Percentiles rank a stretch among this genome's conserved stretches.
Evolutionary conservation across 2,113 vertebrate species (phyloP).

Genomic region (Nyctereutes procyonoides): DNA sequence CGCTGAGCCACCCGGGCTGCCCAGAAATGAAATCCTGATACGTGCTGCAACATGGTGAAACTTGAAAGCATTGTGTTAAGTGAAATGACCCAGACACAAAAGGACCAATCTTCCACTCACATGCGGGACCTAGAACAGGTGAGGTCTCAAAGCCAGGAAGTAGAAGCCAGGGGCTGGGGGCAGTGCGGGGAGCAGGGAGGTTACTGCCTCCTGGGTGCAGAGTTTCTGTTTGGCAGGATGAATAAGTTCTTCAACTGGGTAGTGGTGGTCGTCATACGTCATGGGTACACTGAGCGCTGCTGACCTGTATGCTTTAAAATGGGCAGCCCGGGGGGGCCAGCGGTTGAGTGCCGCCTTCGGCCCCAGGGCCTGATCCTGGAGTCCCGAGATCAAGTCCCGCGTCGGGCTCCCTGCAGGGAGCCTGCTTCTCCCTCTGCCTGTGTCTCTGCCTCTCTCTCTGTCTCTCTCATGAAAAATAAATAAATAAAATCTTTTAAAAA

Average conservation of each 20-base stretch:
- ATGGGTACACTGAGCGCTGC: neutral
- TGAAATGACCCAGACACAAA: neutral
- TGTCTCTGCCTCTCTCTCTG: too few relatives aligned
- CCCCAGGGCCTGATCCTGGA: too few relatives aligned
- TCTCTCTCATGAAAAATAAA: too few relatives aligned
- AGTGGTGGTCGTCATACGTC: neutral
- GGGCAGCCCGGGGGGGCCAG: too few relatives aligned
- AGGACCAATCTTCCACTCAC: neutral
- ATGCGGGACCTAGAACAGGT: neutral
- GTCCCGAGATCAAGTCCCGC: too few relatives aligned
- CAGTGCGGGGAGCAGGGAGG: fast-evolving
- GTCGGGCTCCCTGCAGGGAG: too few relatives aligned
- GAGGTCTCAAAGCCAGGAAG: neutral
- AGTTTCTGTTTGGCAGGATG: neutral
- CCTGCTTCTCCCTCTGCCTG: too few relatives aligned
- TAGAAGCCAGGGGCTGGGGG: too few relatives aligned
- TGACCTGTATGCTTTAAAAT: neutral
- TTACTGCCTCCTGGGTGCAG: neutral
- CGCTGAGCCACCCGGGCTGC: too few relatives aligned
- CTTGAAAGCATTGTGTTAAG: neutral
- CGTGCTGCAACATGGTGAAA: neutral
- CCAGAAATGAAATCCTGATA: slow-evolving; percentile 15
- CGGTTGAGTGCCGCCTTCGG: too few relatives aligned
- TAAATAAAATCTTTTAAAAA: too few relatives aligned
- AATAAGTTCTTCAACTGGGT: neutral